Evolutionary conservation across 1,140 invertebrate genomes (phyloP), one percentile per base, ranked within the genome.

Genomic region (Sycophaga agraensis): DNA sequence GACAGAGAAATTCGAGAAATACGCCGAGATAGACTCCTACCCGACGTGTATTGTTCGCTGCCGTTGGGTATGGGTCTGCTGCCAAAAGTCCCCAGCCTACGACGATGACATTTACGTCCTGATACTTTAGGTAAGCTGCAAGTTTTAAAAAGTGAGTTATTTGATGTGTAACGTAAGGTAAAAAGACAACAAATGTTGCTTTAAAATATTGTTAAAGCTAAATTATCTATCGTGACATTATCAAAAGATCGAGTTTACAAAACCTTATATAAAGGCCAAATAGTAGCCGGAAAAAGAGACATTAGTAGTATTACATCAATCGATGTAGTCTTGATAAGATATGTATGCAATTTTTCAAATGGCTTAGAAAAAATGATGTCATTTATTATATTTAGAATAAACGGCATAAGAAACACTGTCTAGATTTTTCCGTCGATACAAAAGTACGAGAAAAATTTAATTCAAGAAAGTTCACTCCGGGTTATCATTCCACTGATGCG

Each of bases 11-110:
- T 1, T 75, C 68, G 6, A 81, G 55, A 28, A 81, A 73, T 12
- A 74, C 63, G 0, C 72, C 72, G 7, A 81, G 66, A 51, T 68
- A 76, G 40, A 75, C 70, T 49, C 77, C 75, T 9, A 80, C 75
- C 35, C 71, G 60, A n/a, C 71, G 70, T 0, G 77, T 79, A 48
- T 77, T 75, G 43, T 74, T 75, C 4, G 72, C 73, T 0, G 73
- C 73, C 11, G 66, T 48, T 3, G 67, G 69, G 43, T 75, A 80
- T 4, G 78, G 63, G 22, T 79, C 77, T 45, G 79, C 76, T 1
- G 87, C 86, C 12, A 85, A 71, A 3, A 75, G 65, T 1, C 78
- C 80, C 88, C 88, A 89, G 51, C 89, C 86, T 0, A 89, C 80
- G n/a, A 84, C 76, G 51, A 89, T 84, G 3, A 89, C 81, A 66